Evolutionary conservation across 2,888 invertebrate species (phyloP).

Genomic region (Labia minor): DNA sequence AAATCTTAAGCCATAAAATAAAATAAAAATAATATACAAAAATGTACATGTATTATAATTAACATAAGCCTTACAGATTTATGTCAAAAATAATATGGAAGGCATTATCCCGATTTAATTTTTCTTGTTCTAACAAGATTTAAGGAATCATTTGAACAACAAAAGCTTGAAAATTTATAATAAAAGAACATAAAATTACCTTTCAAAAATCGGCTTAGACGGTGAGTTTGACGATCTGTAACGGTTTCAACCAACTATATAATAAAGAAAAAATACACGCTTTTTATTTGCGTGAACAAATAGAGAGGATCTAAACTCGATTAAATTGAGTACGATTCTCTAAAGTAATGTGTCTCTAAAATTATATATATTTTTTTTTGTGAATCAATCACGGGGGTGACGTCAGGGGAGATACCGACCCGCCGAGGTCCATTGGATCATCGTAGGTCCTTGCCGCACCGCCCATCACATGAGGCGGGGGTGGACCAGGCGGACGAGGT

Average conservation of each 20-base stretch:
- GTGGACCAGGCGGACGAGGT: background rate
- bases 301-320: background rate
- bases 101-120: no score
- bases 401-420: conserved; percentile 39
- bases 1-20: conserved; percentile 4
- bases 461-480: conserved; percentile 24
- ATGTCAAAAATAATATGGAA: conserved; percentile 7
- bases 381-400: background rate
- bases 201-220: conserved; percentile 16
- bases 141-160: background rate
- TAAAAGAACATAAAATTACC: conserved; percentile 17
- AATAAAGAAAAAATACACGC: background rate
- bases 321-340: background rate
- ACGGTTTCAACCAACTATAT: conserved; percentile 13
- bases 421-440: conserved; percentile 43
- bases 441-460: conserved; percentile 36
- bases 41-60: conserved; percentile 13
- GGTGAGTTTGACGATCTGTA: conserved; percentile 17
- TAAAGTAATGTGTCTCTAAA: background rate
- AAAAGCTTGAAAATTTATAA: background rate
- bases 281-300: background rate
- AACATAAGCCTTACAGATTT: conserved; percentile 9
- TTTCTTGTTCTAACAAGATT: background rate
- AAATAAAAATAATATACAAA: conserved; percentile 13
- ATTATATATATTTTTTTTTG: background rate